Percentiles rank a stretch among this genome's conserved stretches.
Conservation (phyloP, 2,797 vertebrate species). For the Rhadinocentrus ornatus region DNA sequence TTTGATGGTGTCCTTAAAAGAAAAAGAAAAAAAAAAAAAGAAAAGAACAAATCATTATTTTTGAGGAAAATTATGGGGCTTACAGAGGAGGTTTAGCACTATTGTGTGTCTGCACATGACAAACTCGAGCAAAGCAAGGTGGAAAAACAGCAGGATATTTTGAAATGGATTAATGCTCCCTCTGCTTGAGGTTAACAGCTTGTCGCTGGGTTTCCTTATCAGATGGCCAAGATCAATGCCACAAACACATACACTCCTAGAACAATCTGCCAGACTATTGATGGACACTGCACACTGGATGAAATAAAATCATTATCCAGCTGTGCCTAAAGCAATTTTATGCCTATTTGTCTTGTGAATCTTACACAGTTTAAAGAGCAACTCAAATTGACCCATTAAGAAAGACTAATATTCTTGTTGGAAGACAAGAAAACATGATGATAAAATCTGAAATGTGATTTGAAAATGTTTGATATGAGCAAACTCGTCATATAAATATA, state of each 20-base stretch:
- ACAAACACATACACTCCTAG: conserved; percentile 67
- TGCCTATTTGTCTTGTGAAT: conserved; percentile 49
- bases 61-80: conserved; percentile 11
- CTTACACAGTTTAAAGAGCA: conserved; percentile 39
- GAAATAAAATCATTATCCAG: conserved; percentile 72
- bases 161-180: conserved; percentile 77
- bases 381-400: conserved; percentile 53
- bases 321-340: conserved; percentile 45
- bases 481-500: too few species aligned
- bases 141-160: conserved; percentile 59
- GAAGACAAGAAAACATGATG: conserved; percentile 12
- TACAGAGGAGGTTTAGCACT: conserved; percentile 1
- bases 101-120: conserved; percentile 38
- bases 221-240: conserved; percentile 78
- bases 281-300: conserved; percentile 51
- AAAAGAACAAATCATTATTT: background rate
- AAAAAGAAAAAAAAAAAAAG: too few species aligned
- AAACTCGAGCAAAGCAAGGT: conserved; percentile 49
- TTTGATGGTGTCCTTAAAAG: conserved; percentile 32
- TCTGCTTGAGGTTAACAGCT: conserved; percentile 80
- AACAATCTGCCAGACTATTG: conserved; percentile 51
- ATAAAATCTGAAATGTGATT: background rate
- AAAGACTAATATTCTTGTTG: conserved; percentile 24
- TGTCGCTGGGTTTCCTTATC: conserved; percentile 79
- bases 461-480: background rate